A percentile compares a stretch with the other conserved stretches of the same genome.
phyloP scores from a whole-genome alignment of 2,888 invertebrate species.

The Prenolepis imparis region DNA sequence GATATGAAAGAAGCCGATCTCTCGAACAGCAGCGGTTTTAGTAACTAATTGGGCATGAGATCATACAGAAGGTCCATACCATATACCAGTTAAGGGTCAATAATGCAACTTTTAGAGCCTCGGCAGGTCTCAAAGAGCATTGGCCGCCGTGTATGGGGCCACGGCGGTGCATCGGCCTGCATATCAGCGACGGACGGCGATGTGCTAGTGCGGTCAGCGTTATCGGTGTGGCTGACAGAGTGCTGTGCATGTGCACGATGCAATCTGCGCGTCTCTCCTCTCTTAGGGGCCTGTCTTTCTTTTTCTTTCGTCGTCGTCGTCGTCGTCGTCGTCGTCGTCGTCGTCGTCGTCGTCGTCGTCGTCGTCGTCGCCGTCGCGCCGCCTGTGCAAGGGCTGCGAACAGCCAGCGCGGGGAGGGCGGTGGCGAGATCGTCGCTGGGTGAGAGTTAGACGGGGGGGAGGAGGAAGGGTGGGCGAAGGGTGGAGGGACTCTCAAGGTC shows the following conservation, averaged over 20 bases:
- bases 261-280: conserved; percentile 69
- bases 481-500: conserved; percentile 83
- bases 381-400: conserved; percentile 64
- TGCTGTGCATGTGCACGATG: conserved; percentile 70
- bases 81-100: conserved; percentile 35
- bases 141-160: conserved; percentile 70
- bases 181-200: conserved; percentile 67
- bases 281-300: conserved; percentile 24
- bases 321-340: too few species aligned
- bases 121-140: conserved; percentile 69
- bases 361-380: conserved; percentile 59
- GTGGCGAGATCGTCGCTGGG: conserved; percentile 41
- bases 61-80: conserved; percentile 21
- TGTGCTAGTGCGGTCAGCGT: conserved; percentile 72
- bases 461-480: conserved; percentile 55
- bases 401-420: conserved; percentile 53
- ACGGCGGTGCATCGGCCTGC: conserved; percentile 76
- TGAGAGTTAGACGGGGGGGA: conserved; percentile 52
- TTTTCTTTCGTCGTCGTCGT: conserved; percentile 36
- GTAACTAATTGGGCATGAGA: conserved; percentile 35
- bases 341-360: conserved; percentile 3
- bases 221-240: conserved; percentile 65
- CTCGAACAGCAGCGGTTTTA: conserved; percentile 10
- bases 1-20: conserved; percentile 10
- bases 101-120: conserved; percentile 49